Base-by-base conservation (phyloP, 2,888 invertebrate species). In the Matsumyia berberina region DNA sequence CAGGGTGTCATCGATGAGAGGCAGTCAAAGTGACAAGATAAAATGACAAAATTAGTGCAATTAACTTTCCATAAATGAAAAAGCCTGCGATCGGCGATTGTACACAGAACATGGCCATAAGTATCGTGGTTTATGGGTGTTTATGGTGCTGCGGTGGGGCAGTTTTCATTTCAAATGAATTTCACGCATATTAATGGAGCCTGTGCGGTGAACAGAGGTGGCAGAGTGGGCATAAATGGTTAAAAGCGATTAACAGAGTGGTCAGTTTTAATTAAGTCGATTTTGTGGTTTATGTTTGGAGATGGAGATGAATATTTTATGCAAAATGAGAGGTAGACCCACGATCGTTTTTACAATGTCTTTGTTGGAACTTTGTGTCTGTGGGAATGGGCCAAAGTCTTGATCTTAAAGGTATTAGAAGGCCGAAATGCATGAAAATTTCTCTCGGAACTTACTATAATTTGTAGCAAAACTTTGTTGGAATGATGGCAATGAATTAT, bases 1-100 rank as follows among this genome's bases (percentile, higher is more conserved):
- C 33, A 12, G 31, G n/a, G 55, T 6, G 33, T 12, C 31, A 29
- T 42, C 15, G 24, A 1, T 51, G 17, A 8, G 33, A 44, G 8
- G 8, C 39, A 57, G 44, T 49, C 11, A 44, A 49, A 39, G 57
- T 66, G 46, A 57, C 74, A 76, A 66, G 49, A 66, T n/a, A 29
- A 67, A 60, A 76, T 58, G 76, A 76, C 58, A 58, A 60, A 76
- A 76, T 67, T 58, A 74, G 76, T 67, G 76, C 67, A 60, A 76
- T 60, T 67, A 67, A 76, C 57, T 76, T 67, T 60, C 76, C 67
- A 49, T 76, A 76, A 76, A 67, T 33, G 66, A 17, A 11, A 39
- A 57, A n/a, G 35, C 8, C 51, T 29, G n/a, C 33, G n/a, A 51
- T 33, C 42, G n/a, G 35, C 29, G 17, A 55, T 35, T 9, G n/a